phyloP scores from a whole-genome alignment of 2,797 vertebrate genomes.

The Liasis olivaceus region DNA sequence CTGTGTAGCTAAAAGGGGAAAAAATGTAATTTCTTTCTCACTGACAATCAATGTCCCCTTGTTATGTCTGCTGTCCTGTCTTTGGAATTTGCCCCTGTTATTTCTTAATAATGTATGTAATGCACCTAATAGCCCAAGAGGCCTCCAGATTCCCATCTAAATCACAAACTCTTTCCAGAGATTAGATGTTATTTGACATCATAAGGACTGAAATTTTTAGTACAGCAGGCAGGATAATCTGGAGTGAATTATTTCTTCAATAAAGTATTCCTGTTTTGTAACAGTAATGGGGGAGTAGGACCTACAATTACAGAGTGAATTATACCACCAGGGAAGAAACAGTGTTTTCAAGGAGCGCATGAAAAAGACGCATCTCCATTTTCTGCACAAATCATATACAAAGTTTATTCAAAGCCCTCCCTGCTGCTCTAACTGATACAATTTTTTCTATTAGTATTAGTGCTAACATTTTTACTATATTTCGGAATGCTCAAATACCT shows the following conservation, averaged over 20 bases:
- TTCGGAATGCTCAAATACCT: neutral
- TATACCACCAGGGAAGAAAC: neutral
- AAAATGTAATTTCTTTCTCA: conserved; percentile 67
- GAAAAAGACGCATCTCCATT: neutral
- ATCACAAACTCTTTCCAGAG: conserved; percentile 10
- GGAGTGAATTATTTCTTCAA: conserved; percentile 13
- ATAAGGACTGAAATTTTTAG: conserved; percentile 24
- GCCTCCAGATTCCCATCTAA: conserved; percentile 29
- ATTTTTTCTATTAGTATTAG: neutral
- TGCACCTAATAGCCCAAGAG: conserved; percentile 44
- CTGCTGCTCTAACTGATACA: neutral
- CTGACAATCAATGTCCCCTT: conserved; percentile 45
- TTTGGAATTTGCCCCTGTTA: conserved; percentile 59
- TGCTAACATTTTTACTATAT: neutral
- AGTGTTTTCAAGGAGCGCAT: neutral
- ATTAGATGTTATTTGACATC: conserved; percentile 35
- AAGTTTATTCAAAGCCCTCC: neutral
- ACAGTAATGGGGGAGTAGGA: neutral
- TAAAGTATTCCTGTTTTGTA: conserved; percentile 24
- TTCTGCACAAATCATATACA: neutral
- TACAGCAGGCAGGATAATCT: conserved; percentile 21
- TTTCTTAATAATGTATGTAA: conserved; percentile 65
- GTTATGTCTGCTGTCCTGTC: conserved; percentile 49
- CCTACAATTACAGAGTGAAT: neutral
- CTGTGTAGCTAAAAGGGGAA: conserved; percentile 60